Conservation (phyloP, 2,797 vertebrate genomes). For the Decapterus maruadsi region DNA sequence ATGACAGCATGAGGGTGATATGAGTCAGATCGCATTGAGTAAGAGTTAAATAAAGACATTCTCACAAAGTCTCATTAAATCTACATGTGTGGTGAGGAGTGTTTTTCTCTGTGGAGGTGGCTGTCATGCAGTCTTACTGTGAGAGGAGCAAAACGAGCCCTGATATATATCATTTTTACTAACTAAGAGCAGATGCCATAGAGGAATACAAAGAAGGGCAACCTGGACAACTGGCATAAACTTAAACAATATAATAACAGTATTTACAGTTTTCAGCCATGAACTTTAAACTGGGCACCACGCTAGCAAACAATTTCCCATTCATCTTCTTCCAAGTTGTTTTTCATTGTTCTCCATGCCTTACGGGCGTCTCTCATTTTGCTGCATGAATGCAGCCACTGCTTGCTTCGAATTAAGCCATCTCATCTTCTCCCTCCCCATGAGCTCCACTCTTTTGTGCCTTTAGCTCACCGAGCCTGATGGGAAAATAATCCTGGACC, state of each 20-base stretch:
- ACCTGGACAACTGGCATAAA: constrained; percentile 22
- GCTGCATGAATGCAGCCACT: constrained; percentile 53
- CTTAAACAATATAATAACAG: constrained; percentile 30
- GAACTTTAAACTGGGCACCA: constrained; percentile 42
- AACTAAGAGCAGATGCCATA: constrained; percentile 28
- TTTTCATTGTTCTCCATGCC: constrained; percentile 49
- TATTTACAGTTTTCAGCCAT: constrained; percentile 44
- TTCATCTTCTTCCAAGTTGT: constrained; percentile 48
- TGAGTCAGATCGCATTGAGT: neutral
- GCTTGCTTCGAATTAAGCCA: constrained; percentile 69
- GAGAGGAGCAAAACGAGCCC: constrained; percentile 31
- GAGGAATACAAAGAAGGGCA: constrained; percentile 17
- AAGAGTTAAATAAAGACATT: neutral
- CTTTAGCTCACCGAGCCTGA: constrained; percentile 66
- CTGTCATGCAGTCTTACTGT: constrained; percentile 1
- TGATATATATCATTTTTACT: constrained; percentile 27
- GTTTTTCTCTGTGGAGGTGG: neutral
- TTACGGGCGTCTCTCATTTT: constrained; percentile 40
- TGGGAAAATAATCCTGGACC: constrained; percentile 71
- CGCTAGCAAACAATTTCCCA: constrained; percentile 34
- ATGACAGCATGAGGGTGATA: neutral
- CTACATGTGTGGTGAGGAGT: neutral
- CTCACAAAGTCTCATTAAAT: neutral
- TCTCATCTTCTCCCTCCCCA: constrained; percentile 61
- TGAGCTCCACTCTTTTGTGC: constrained; percentile 64